Evolutionary conservation across 1,140 invertebrate genomes (phyloP).

Genomic region (Varroa destructor): DNA sequence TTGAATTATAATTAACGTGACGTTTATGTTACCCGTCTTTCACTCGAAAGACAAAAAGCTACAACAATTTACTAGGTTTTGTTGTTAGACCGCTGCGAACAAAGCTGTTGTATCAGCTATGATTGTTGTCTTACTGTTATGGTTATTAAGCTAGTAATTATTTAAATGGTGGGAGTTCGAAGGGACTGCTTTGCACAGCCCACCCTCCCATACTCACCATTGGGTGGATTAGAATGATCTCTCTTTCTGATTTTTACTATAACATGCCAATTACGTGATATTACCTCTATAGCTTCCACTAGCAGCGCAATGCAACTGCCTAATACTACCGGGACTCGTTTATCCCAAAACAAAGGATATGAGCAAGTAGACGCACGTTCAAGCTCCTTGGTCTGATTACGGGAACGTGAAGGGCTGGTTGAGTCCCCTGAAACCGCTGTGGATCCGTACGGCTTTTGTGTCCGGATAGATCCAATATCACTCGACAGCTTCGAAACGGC

Average conservation of each 20-base stretch:
- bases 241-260: too few species aligned
- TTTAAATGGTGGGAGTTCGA: too few species aligned
- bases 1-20: background rate
- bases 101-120: background rate
- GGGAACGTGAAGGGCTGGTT: slow-evolving; percentile 57
- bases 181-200: too few species aligned
- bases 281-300: too few species aligned
- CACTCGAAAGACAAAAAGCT: slow-evolving; percentile 28
- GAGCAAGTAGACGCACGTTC: slow-evolving; percentile 52
- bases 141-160: too few species aligned
- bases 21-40: background rate
- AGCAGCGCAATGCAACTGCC: too few species aligned
- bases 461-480: slow-evolving; percentile 41
- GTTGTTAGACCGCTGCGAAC: background rate
- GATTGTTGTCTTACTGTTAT: background rate
- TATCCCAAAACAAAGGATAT: too few species aligned
- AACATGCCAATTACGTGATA: too few species aligned
- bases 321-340: too few species aligned
- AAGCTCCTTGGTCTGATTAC: slow-evolving; percentile 76
- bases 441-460: slow-evolving; percentile 60
- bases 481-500: slow-evolving; percentile 31
- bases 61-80: slow-evolving; percentile 17
- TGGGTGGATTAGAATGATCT: too few species aligned
- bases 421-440: slow-evolving; percentile 53
- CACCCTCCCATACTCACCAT: too few species aligned